Base-by-base conservation (phyloP, 2,888 invertebrate genomes). In the Macrophya annulata region DNA sequence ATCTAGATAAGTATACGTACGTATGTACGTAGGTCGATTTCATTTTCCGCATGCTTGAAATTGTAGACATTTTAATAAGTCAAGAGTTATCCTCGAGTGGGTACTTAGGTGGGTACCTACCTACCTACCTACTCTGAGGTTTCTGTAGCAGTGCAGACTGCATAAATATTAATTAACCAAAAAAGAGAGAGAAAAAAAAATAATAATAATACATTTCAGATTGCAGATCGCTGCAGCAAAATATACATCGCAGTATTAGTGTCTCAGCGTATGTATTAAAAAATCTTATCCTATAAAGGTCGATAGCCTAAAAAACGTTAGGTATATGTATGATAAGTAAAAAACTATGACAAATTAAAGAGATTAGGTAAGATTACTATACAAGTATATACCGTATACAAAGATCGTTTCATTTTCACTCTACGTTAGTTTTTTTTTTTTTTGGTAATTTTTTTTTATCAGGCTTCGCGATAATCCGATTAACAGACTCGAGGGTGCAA, bases 401-500 rank as follows among this genome's bases (percentile, higher is more conserved):
- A 6, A 43, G 25, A 81, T 81, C 81, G 40, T 79, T 62, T 62
- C 43, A 81, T 81, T 81, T 81, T 81, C 59, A 81, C 59, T 21
- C 81, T 17, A 59, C 37, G 25, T 72, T 21, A 37, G 17, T 25
- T 65, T 12, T 48, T 15, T 48, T 48, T 51, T 55, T 55, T 55
- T 55, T 6, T 31, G 3, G 31, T 31, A 1, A 31, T 31, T 31
- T 31, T 59, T 59, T 62, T 62, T 81, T 81, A 62, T 43, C 43
- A n/a, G 81, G 81, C 62, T 81, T 81, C 68, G 68, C 17, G n/a
- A 25, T 81, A 62, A 81, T 81, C 62, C 43, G 81, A 51, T 81
- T 62, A 81, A 17, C n/a, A 21, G 21, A 37, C 68, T 37, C 74
- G 43, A 74, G 45, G 45, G 74, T 74, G 48, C 31, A 17, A 51